Conservation (phyloP, 2,888 invertebrate species). For the Cerastoderma edule region DNA sequence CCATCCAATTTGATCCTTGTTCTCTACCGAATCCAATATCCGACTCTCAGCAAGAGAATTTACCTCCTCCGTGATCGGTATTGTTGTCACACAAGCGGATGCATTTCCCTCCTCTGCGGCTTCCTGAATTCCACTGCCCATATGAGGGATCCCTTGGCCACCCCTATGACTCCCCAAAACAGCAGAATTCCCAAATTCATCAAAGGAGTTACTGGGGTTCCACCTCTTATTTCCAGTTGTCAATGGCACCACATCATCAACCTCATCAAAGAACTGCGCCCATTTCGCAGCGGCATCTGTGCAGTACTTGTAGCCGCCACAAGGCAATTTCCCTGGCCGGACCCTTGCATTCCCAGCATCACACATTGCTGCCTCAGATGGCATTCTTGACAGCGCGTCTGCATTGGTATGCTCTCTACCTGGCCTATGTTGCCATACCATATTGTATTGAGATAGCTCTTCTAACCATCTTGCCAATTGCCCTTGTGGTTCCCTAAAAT, state of each 20-base stretch:
- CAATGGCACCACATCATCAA: conserved; percentile 20
- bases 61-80: neutral
- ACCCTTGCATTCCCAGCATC: neutral
- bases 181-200: too few relatives aligned
- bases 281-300: conserved; percentile 22
- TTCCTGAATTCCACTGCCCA: too few relatives aligned
- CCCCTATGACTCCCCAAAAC: neutral
- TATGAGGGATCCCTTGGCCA: neutral
- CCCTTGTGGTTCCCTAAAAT: conserved; percentile 51
- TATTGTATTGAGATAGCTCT: conserved; percentile 55
- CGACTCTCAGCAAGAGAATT: neutral
- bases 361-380: neutral
- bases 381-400: conserved; percentile 19
- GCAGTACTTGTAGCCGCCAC: conserved; percentile 40
- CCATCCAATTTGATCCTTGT: too few relatives aligned
- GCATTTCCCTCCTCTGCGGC: neutral
- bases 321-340: conserved; percentile 4
- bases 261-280: conserved; percentile 17
- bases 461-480: conserved; percentile 61
- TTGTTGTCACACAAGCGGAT: neutral
- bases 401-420: conserved; percentile 31
- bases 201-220: too few relatives aligned
- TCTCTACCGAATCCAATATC: neutral
- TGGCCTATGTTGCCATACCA: conserved; percentile 42
- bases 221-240: too few relatives aligned